Conservation (phyloP, 1,140 invertebrate species). For the Magallana angulata region DNA sequence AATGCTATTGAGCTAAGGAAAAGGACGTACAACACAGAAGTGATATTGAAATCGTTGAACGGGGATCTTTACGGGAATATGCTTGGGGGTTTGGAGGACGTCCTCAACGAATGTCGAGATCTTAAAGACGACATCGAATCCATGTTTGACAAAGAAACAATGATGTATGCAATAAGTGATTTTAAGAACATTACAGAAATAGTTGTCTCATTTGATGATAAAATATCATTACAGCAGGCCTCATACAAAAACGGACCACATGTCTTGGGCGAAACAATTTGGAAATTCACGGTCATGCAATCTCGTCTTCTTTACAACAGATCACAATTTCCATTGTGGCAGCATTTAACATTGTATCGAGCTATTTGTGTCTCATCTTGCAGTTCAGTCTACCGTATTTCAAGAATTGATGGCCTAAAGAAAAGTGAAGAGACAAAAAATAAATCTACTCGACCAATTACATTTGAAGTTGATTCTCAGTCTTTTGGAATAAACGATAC, state of each 20-base stretch:
- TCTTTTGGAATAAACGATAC: slow-evolving; percentile 46
- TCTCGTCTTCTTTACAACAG: slow-evolving; percentile 40
- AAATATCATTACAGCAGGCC: background rate
- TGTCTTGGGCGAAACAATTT: background rate
- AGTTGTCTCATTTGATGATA: slow-evolving; percentile 43
- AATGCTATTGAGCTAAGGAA: slow-evolving; percentile 38
- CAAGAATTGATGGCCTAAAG: background rate
- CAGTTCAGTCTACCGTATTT: slow-evolving; percentile 23
- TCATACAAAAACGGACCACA: background rate
- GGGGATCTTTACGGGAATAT: slow-evolving; percentile 27
- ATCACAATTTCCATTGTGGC: slow-evolving; percentile 41
- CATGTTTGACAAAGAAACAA: slow-evolving; percentile 44
- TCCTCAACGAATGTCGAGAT: slow-evolving; percentile 31
- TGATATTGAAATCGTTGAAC: slow-evolving; percentile 41
- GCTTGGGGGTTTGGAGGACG: slow-evolving; percentile 43
- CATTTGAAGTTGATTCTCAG: slow-evolving; percentile 43
- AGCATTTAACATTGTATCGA: slow-evolving; percentile 27
- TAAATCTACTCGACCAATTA: background rate
- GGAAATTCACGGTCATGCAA: slow-evolving; percentile 43
- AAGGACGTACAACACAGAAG: slow-evolving; percentile 40
- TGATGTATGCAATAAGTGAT: slow-evolving; percentile 8
- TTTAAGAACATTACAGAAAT: slow-evolving; percentile 27
- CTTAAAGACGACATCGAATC: slow-evolving; percentile 43
- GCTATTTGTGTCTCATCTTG: slow-evolving; percentile 9
- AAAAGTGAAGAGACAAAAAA: background rate